Evolutionary conservation across 2,797 vertebrate genomes (phyloP).

Genomic region (Chanos chanos): DNA sequence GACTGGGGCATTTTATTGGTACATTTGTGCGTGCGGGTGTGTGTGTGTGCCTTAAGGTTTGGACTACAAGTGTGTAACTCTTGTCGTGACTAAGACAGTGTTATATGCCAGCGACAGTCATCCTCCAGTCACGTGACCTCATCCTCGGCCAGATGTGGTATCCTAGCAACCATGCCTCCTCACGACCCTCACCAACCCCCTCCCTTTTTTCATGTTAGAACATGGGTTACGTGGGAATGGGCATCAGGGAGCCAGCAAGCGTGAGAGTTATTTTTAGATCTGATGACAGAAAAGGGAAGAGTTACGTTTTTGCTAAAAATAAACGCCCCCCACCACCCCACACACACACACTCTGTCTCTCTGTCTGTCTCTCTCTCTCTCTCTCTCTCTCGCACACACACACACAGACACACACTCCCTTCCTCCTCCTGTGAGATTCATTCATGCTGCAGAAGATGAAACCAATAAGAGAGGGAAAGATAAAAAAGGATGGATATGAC

Average conservation of each 20-base stretch:
- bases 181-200: background rate
- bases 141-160: constrained; percentile 59
- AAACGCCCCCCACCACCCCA: constrained; percentile 31
- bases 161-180: constrained; percentile 55
- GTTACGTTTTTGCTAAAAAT: constrained; percentile 62
- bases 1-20: no score
- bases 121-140: constrained; percentile 56
- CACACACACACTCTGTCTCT: background rate
- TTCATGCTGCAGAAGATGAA: constrained; percentile 46
- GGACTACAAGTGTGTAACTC: background rate
- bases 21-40: background rate
- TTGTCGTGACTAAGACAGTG: constrained; percentile 36
- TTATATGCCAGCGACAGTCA: constrained; percentile 43
- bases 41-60: constrained; percentile 12
- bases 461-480: no score
- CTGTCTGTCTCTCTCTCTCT: background rate
- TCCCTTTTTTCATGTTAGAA: constrained; percentile 16
- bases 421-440: constrained; percentile 37
- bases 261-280: constrained; percentile 65
- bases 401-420: background rate
- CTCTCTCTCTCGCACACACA: background rate
- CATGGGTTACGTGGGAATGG: constrained; percentile 41
- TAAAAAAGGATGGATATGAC: constrained; percentile 7
- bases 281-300: constrained; percentile 42
- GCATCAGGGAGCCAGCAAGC: constrained; percentile 5